Evolutionary conservation across 2,113 vertebrate genomes (phyloP).

Genomic region (Microtus pennsylvanicus): DNA sequence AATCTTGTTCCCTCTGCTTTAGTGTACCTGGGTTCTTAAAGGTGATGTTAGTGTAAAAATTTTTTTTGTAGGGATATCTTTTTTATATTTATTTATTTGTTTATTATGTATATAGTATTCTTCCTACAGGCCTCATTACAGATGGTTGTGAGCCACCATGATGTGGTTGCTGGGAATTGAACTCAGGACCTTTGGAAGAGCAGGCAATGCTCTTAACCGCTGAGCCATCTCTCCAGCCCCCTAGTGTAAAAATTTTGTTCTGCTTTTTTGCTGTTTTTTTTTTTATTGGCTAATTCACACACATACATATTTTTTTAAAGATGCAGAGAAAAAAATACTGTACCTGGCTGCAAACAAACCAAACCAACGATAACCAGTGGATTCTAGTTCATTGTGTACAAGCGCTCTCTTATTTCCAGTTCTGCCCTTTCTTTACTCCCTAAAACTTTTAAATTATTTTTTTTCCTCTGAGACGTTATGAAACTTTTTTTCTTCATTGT

Average conservation of each 20-base stretch:
- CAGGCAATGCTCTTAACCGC: no score
- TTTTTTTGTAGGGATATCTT: no score
- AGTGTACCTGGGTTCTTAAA: conserved; percentile 6
- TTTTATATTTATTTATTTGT: no score
- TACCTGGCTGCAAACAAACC: background rate
- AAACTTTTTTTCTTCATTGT: background rate
- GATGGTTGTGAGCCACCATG: no score
- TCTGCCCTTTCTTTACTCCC: background rate
- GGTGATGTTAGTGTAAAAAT: conserved; percentile 24
- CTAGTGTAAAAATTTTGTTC: conserved; percentile 27
- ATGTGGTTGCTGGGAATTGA: no score
- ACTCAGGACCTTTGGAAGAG: no score
- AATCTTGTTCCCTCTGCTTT: background rate
- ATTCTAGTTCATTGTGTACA: background rate
- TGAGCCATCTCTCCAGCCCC: no score
- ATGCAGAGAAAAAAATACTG: background rate
- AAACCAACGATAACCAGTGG: background rate
- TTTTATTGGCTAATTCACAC: conserved; percentile 40
- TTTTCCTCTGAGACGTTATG: background rate
- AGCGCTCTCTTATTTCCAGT: background rate
- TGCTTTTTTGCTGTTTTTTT: conserved; percentile 47
- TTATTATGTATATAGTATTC: no score
- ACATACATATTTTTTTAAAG: background rate
- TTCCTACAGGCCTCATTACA: no score
- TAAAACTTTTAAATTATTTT: conserved; percentile 35